Conservation (phyloP, 2,797 vertebrate genomes). For the Cryptoblepharus egeriae region DNA sequence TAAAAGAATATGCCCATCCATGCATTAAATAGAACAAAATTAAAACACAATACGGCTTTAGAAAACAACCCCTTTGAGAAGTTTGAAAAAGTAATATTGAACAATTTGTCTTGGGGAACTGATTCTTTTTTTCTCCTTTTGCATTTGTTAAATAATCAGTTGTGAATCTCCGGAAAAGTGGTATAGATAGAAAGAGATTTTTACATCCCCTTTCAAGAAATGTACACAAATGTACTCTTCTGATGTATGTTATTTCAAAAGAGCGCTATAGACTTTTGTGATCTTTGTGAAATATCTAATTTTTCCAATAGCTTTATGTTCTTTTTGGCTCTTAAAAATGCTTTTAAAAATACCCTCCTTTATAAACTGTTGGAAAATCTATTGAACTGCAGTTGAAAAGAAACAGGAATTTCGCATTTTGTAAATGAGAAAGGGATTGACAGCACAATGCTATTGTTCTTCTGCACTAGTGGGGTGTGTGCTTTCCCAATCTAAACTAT, state of each 20-base stretch:
- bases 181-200: conserved; percentile 46
- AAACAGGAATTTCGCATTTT: conserved; percentile 32
- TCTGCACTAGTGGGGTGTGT: too few relatives aligned
- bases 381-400: conserved; percentile 18
- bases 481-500: too few relatives aligned
- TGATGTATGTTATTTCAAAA: conserved; percentile 46
- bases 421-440: not conserved
- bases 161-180: conserved; percentile 38
- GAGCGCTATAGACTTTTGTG: conserved; percentile 25
- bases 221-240: conserved; percentile 49
- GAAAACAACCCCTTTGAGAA: conserved; percentile 29
- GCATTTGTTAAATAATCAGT: conserved; percentile 51
- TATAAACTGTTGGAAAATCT: conserved; percentile 20
- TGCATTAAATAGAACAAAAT: conserved; percentile 18
- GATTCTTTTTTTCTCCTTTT: not conserved
- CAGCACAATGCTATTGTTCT: too few relatives aligned
- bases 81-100: conserved; percentile 32
- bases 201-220: conserved; percentile 57
- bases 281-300: conserved; percentile 38
- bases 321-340: conserved; percentile 32
- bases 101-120: conserved; percentile 43
- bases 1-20: not conserved
- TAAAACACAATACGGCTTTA: conserved; percentile 38
- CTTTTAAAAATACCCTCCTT: not conserved
- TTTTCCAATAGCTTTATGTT: conserved; percentile 51